A percentile compares a stretch with the other conserved stretches of the same genome.
Conservation (phyloP, 2,888 invertebrate species). For the Patella ulyssiponensis region DNA sequence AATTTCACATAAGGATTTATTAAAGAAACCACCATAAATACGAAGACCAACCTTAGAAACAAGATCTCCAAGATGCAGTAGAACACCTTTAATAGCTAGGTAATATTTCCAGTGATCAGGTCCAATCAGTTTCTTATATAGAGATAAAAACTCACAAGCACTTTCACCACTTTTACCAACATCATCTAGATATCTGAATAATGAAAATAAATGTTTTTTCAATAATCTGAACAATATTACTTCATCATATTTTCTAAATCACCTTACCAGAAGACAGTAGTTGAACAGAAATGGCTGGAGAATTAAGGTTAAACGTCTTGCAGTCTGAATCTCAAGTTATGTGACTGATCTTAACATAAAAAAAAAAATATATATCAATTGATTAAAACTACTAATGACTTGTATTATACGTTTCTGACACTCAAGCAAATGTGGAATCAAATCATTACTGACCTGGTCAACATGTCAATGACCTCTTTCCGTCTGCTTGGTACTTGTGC, state of each 20-base stretch:
- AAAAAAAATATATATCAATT: too few species aligned
- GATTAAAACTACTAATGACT: neutral
- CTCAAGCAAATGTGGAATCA: too few species aligned
- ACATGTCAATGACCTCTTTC: constrained; percentile 84
- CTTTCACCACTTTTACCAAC: constrained; percentile 91
- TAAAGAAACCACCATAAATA: neutral
- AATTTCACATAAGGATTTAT: too few species aligned
- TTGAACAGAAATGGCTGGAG: too few species aligned
- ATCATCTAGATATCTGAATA: constrained; percentile 78
- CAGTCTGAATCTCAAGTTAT: too few species aligned
- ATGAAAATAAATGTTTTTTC: too few species aligned
- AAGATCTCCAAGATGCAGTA: constrained; percentile 87
- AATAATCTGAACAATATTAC: too few species aligned
- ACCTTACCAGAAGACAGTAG: too few species aligned
- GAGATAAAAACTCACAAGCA: constrained; percentile 89
- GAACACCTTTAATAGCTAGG: constrained; percentile 86
- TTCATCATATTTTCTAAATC: too few species aligned
- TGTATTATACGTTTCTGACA: neutral
- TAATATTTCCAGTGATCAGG: constrained; percentile 95
- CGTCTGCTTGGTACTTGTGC: constrained; percentile 78
- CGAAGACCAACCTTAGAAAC: constrained; percentile 85
- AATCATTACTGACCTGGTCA: constrained; percentile 81
- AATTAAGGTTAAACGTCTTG: too few species aligned
- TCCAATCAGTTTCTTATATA: constrained; percentile 88
- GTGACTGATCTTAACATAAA: too few species aligned